Percentiles rank a stretch among this genome's conserved stretches.
Conservation (phyloP, 92 coral and sea anemone species). For the Hydrozoanthus gracilis region DNA sequence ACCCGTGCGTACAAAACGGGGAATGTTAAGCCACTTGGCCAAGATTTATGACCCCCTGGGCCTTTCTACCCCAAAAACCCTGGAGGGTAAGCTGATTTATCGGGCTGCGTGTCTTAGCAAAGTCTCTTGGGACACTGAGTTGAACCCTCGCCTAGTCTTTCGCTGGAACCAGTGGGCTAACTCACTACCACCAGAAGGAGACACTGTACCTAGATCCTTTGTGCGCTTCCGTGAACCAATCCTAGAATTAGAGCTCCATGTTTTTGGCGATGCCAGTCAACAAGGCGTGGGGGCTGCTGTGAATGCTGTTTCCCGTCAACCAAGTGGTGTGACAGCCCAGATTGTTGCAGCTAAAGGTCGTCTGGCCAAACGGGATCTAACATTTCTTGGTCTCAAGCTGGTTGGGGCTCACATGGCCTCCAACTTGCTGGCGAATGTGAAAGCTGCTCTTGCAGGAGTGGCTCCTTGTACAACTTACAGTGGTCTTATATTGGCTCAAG, state of each 20-base stretch:
- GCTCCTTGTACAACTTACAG: conserved; percentile 22
- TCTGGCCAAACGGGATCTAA: conserved; percentile 38
- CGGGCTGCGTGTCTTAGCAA: conserved; percentile 35
- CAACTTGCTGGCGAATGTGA: conserved; percentile 46
- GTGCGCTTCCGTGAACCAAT: conserved; percentile 25
- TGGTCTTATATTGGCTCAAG: conserved; percentile 18
- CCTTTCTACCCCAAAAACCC: conserved; percentile 47
- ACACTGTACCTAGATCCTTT: conserved; percentile 35
- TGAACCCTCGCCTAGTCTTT: conserved; percentile 12
- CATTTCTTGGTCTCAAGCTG: conserved; percentile 46
- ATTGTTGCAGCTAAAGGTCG: conserved; percentile 42
- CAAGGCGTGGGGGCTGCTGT: conserved; percentile 41
- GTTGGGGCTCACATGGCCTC: conserved; percentile 55
- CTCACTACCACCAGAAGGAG: conserved; percentile 30
- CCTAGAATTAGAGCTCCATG: conserved; percentile 35
- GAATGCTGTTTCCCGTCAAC: conserved; percentile 41
- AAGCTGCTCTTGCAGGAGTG: conserved; percentile 16
- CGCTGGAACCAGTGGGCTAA: conserved; percentile 41
- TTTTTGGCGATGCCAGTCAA: conserved; percentile 45
- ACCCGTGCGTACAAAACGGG: conserved; percentile 46
- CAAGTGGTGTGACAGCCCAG: conserved; percentile 35
- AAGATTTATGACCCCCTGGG: conserved; percentile 55
- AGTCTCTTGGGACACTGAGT: conserved; percentile 42
- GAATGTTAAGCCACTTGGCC: conserved; percentile 42
- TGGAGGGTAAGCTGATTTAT: conserved; percentile 38